These are phyloP conservation scores for Hemicordylus capensis DNA, from an alignment of 2,113 vertebrate genomes.

Conservation along the genomic window DNA sequence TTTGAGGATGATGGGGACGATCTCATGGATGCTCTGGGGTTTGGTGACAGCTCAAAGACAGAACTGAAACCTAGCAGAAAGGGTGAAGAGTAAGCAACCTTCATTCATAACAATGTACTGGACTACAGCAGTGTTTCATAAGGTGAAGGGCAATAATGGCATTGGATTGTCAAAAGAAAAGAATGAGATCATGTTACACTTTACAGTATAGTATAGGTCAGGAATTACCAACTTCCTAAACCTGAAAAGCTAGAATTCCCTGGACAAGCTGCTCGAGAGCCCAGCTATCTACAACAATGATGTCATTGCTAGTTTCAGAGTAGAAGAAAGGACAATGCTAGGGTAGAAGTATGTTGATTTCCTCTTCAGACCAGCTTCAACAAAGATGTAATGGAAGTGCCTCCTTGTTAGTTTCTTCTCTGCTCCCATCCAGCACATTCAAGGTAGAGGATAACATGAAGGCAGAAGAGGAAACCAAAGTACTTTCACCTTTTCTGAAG, in stretches of 20 bases:
- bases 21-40: slow-evolving; percentile 83
- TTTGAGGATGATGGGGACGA: slow-evolving; percentile 86
- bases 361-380: background rate
- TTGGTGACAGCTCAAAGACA: slow-evolving; percentile 71
- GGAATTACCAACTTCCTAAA: background rate
- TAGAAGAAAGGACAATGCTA: background rate
- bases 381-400: background rate
- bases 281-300: background rate
- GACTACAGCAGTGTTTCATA: background rate
- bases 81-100: slow-evolving; percentile 62
- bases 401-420: background rate
- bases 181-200: background rate
- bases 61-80: slow-evolving; percentile 46
- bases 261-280: background rate
- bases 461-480: background rate
- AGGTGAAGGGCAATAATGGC: background rate
- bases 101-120: background rate
- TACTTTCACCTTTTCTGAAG: background rate
- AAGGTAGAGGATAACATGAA: background rate
- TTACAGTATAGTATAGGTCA: background rate
- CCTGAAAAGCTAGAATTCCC: background rate
- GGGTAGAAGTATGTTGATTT: background rate
- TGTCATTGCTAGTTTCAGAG: background rate
- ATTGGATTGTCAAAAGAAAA: background rate
- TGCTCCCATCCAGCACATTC: background rate